These are phyloP conservation scores for Andrena camellia DNA, from an alignment of 2,888 invertebrate species.

Conservation along the genomic window DNA sequence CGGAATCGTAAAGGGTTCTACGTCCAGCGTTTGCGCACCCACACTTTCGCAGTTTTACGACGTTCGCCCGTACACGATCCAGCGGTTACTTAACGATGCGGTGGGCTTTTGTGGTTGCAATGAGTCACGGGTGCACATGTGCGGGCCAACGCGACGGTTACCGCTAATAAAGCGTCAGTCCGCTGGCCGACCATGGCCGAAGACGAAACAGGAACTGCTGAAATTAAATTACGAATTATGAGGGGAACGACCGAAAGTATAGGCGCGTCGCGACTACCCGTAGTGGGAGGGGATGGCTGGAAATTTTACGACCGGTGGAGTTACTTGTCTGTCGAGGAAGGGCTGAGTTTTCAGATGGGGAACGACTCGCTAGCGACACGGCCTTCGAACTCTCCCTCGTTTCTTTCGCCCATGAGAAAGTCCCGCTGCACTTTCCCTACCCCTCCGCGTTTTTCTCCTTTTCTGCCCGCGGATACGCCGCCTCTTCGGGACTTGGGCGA, in stretches of 20 bases:
- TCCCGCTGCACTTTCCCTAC: conserved; percentile 26
- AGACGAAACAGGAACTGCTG: conserved; percentile 47
- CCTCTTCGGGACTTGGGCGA: conserved; percentile 54
- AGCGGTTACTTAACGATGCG: conserved; percentile 60
- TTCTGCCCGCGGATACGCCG: conserved; percentile 44
- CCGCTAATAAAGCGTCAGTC: conserved; percentile 37
- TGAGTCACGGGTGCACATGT: conserved; percentile 53
- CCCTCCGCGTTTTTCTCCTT: conserved; percentile 14
- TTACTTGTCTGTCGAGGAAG: conserved; percentile 24
- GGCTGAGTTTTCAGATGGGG: conserved; percentile 20
- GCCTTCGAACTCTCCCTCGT: conserved; percentile 55
- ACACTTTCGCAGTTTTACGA: conserved; percentile 25
- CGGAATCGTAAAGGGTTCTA: conserved; percentile 47
- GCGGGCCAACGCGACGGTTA: conserved; percentile 14
- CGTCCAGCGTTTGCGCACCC: conserved; percentile 18
- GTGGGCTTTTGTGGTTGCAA: conserved; percentile 50
- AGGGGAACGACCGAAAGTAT: conserved; percentile 37
- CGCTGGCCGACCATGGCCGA: conserved; percentile 32
- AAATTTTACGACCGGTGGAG: conserved; percentile 68
- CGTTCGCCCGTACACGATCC: conserved; percentile 45
- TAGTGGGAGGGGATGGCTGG: background rate
- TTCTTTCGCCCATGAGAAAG: conserved; percentile 48
- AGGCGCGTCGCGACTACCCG: conserved; percentile 26
- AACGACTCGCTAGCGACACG: conserved; percentile 38
- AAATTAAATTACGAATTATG: conserved; percentile 76